These are phyloP conservation scores for Emmelina monodactyla DNA, from an alignment of 2,888 invertebrate genomes.

Conservation along the genomic window DNA sequence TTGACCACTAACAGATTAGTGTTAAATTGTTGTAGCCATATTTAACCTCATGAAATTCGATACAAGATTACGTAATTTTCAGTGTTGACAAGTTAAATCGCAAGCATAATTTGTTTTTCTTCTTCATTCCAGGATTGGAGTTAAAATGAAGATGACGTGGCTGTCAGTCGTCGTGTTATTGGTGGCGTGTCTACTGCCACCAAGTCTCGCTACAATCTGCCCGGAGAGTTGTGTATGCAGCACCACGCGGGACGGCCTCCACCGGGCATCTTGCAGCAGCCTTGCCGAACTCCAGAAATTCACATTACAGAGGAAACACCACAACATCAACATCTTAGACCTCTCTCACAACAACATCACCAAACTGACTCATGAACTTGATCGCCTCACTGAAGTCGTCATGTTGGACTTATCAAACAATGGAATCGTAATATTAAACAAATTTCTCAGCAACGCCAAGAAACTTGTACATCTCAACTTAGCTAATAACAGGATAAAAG, in stretches of 20 bases:
- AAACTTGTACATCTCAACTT: slow-evolving; percentile 68
- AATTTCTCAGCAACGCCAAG: slow-evolving; percentile 63
- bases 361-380: slow-evolving; percentile 63
- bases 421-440: slow-evolving; percentile 63
- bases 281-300: slow-evolving; percentile 80
- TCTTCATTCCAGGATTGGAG: slow-evolving; percentile 45
- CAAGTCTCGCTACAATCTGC: slow-evolving; percentile 43
- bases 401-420: slow-evolving; percentile 72
- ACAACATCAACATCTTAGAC: slow-evolving; percentile 66
- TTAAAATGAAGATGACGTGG: slow-evolving; percentile 37
- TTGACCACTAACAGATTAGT: slow-evolving; percentile 25
- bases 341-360: slow-evolving; percentile 70
- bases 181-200: slow-evolving; percentile 32
- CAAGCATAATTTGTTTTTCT: slow-evolving; percentile 14
- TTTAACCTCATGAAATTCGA: slow-evolving; percentile 15
- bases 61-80: background rate
- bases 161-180: slow-evolving; percentile 31
- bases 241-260: slow-evolving; percentile 72
- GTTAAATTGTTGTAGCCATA: slow-evolving; percentile 21
- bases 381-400: slow-evolving; percentile 66
- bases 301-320: slow-evolving; percentile 52
- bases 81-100: background rate
- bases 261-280: slow-evolving; percentile 70
- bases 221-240: slow-evolving; percentile 65
- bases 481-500: slow-evolving; percentile 67